Evolutionary conservation across 2,888 invertebrate genomes (phyloP).

Genomic region (Pyrocoelia pectoralis): DNA sequence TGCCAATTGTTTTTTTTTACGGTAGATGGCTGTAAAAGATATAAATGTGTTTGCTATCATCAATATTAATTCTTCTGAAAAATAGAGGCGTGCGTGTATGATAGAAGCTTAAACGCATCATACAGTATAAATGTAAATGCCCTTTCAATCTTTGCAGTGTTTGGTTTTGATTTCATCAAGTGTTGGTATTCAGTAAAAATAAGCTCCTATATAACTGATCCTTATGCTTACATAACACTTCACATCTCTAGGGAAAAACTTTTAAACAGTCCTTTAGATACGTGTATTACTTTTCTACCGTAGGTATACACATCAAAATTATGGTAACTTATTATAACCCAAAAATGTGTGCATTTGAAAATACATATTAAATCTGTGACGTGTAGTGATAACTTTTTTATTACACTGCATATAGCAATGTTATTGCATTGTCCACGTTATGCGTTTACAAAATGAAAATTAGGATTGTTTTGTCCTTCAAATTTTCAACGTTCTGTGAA

Average conservation of each 20-base stretch:
- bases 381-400: too few relatives aligned
- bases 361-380: too few relatives aligned
- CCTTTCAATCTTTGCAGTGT: conserved; percentile 19
- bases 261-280: background rate
- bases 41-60: conserved; percentile 44
- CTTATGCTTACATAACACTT: conserved; percentile 18
- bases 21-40: conserved; percentile 32
- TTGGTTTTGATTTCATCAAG: conserved; percentile 38
- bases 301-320: too few relatives aligned
- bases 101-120: conserved; percentile 18
- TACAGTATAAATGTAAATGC: conserved; percentile 9
- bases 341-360: too few relatives aligned
- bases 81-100: conserved; percentile 18
- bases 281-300: too few relatives aligned
- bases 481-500: background rate
- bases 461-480: background rate
- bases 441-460: background rate
- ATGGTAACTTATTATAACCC: too few relatives aligned
- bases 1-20: conserved; percentile 28
- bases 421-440: background rate
- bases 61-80: conserved; percentile 46
- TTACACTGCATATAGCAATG: too few relatives aligned
- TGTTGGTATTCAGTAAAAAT: conserved; percentile 31
- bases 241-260: conserved; percentile 19
- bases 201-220: conserved; percentile 28